Conservation (phyloP, 2,113 vertebrate species). For the Amblyornis subalaris region DNA sequence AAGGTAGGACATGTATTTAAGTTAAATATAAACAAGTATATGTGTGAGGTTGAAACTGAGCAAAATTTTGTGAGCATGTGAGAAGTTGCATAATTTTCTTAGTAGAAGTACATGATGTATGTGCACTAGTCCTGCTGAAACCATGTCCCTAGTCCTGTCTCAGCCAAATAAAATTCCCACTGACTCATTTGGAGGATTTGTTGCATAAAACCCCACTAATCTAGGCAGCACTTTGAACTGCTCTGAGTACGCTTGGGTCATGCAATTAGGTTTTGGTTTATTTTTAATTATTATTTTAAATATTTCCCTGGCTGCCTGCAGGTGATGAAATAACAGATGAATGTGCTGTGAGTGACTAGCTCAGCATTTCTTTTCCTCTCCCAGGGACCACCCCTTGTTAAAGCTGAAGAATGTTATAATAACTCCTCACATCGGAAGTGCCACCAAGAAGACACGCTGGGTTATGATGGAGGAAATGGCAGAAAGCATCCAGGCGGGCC, state of each 20-base stretch:
- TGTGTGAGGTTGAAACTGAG: neutral
- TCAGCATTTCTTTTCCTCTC: neutral
- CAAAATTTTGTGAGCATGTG: neutral
- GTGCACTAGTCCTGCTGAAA: neutral
- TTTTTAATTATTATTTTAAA: neutral
- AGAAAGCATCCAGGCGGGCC: conserved; percentile 44
- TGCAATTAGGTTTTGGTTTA: neutral
- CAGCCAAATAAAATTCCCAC: neutral
- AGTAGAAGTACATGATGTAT: neutral
- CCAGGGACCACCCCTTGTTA: conserved; percentile 69
- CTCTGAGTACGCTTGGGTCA: neutral
- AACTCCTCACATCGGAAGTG: conserved; percentile 70
- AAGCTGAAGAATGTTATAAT: conserved; percentile 62
- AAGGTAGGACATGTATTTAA: conserved; percentile 59
- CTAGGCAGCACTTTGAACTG: neutral
- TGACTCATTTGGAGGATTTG: neutral
- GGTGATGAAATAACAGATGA: neutral
- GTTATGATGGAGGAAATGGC: conserved; percentile 58
- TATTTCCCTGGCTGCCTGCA: neutral
- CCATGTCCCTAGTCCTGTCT: neutral
- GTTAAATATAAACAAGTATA: neutral
- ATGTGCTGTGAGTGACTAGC: neutral
- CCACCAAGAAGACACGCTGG: conserved; percentile 37
- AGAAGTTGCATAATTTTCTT: neutral
- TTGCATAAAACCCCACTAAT: neutral